Base-by-base conservation (phyloP, 2,797 vertebrate genomes). In the Masticophis lateralis region DNA sequence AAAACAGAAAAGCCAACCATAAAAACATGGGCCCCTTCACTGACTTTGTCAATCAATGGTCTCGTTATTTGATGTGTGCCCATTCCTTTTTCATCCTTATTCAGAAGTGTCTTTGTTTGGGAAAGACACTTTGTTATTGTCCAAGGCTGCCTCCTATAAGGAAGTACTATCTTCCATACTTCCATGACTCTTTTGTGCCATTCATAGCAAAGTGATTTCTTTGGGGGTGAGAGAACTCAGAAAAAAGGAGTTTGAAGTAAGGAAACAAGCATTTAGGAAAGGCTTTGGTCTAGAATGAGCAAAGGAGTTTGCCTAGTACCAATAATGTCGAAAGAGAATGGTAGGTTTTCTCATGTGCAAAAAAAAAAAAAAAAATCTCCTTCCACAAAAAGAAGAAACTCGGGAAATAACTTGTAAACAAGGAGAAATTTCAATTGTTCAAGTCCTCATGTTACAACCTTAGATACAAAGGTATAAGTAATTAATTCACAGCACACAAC, bases 1-100 rank as follows among this genome's bases (percentile, higher is more conserved):
- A 18, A 79, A 91, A 57, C 55, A 74, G 55, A 53, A 86, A 86
- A 90, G 47, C 20, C 11, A 43, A 88, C 56, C 61, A 89, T 86
- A 87, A 94, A 57, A 92, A 9, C 90, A 94, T 87, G 14, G 7
- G 93, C 90, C 1, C 87, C 90, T 86, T 12, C 90, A 5, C 92
- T 57, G 0, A 0, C 57, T 91, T 28, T n/a, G 59, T 56, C n/a
- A 87, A 20, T 16, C 63, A 47, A 13, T 57, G 10, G 22, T 22
- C 32, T 87, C 20, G 47, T 79, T 43, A 59, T 69, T 59, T 92
- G 25, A n/a, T 92, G 60, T 91, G 22, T 47, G 37, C 2, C n/a
- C 13, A 92, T 91, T 63, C 53, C 60, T 37, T 59, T 22, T n/a
- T 63, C 14, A 88, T 28, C 55, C 47, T 94, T 61, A 22, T 22